Conservation (phyloP, 2,797 vertebrate species). For the Coilia nasus region DNA sequence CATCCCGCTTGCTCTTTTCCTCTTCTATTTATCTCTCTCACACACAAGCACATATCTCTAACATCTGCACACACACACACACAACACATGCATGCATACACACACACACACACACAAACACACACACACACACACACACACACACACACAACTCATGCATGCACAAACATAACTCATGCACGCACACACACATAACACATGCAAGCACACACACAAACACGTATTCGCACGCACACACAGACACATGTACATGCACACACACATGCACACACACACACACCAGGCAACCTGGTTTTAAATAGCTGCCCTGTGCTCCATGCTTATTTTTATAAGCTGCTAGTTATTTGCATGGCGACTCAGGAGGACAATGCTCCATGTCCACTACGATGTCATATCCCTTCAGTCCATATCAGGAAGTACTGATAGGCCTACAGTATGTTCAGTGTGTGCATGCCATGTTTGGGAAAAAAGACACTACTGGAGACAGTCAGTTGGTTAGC, state of each 20-base stretch:
- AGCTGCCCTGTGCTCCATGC: not conserved
- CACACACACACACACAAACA: conserved; percentile 41
- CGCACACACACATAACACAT: not conserved
- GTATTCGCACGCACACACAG: not conserved
- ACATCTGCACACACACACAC: conserved; percentile 7
- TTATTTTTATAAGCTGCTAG: conserved; percentile 23
- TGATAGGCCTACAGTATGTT: no score
- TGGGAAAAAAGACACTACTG: not conserved
- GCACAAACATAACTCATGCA: not conserved
- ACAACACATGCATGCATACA: conserved; percentile 28
- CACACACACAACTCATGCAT: not conserved
- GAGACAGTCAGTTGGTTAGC: not conserved
- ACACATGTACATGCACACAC: not conserved
- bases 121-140: conserved; percentile 26
- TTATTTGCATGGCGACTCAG: conserved; percentile 4
- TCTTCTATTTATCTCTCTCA: no score
- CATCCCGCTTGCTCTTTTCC: no score
- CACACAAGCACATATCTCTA: not conserved
- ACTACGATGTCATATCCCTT: not conserved
- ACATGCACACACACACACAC: not conserved
- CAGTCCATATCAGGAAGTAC: not conserved
- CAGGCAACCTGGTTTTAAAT: not conserved
- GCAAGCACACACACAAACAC: not conserved
- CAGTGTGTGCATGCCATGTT: not conserved
- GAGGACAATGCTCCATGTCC: conserved; percentile 22